Evolutionary conservation across 1,140 invertebrate species (phyloP).

Genomic region (Megathymus violae): DNA sequence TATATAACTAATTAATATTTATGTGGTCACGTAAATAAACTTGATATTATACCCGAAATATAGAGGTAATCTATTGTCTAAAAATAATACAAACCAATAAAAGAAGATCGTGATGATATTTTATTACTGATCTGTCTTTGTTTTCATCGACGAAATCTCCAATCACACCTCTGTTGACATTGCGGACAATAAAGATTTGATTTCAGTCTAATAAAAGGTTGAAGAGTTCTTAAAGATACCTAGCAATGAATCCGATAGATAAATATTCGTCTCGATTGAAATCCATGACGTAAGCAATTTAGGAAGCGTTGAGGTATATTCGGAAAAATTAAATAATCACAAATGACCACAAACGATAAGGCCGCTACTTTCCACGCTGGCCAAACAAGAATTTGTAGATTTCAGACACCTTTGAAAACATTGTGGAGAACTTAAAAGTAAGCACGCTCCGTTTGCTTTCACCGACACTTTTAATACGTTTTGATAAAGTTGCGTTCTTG

Average conservation of each 20-base stretch:
- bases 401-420: too few species aligned
- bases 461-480: too few species aligned
- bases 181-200: constrained; percentile 29
- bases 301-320: background rate
- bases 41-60: too few species aligned
- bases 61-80: background rate
- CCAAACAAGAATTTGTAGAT: too few species aligned
- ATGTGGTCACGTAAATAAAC: too few species aligned
- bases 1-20: too few species aligned
- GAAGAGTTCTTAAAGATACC: constrained; percentile 20
- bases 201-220: constrained; percentile 29
- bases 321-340: background rate
- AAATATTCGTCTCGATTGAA: constrained; percentile 9
- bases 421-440: too few species aligned
- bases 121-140: constrained; percentile 18
- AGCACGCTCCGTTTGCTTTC: too few species aligned
- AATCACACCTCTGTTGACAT: constrained; percentile 31
- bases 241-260: constrained; percentile 30
- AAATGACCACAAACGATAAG: too few species aligned
- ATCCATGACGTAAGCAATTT: constrained; percentile 10
- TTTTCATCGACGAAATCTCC: constrained; percentile 5
- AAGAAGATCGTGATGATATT: constrained; percentile 5
- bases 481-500: too few species aligned
- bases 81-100: constrained; percentile 5
- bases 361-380: too few species aligned